Evolutionary conservation across 2,888 invertebrate genomes (phyloP).

Genomic region (Deilephila elpenor): DNA sequence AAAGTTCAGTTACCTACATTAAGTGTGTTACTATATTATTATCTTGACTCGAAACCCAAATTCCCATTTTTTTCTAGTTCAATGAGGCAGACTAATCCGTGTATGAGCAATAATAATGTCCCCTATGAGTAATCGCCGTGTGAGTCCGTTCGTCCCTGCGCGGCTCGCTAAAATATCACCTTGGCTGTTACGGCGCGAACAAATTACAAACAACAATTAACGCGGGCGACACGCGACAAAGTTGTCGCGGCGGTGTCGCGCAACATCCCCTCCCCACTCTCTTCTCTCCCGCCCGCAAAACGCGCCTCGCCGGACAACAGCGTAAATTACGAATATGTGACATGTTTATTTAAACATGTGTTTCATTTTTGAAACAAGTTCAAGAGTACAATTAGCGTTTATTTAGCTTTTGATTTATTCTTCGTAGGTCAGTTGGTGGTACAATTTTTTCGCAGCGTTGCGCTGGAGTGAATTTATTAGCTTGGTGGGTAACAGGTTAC

Average conservation of each 20-base stretch:
- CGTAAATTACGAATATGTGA: conserved; percentile 16
- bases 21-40: too few relatives aligned
- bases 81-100: not conserved
- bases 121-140: not conserved
- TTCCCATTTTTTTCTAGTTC: not conserved
- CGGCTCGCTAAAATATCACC: conserved; percentile 74
- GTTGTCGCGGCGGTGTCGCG: conserved; percentile 50
- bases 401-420: not conserved
- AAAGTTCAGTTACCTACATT: too few relatives aligned
- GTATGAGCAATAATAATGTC: conserved; percentile 1
- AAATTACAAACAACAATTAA: conserved; percentile 79
- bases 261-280: conserved; percentile 31
- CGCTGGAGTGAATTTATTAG: too few relatives aligned
- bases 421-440: too few relatives aligned
- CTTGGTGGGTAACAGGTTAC: too few relatives aligned
- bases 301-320: not conserved
- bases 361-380: conserved; percentile 15
- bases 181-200: conserved; percentile 62
- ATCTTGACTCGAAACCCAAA: too few relatives aligned
- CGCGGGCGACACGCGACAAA: conserved; percentile 53
- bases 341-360: conserved; percentile 9
- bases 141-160: conserved; percentile 15
- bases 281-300: not conserved
- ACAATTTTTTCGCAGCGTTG: too few relatives aligned
- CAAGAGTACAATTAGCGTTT: conserved; percentile 11